Evolutionary conservation across 2,797 vertebrate genomes (phyloP), one percentile per base, ranked within the genome.

Genomic region (Carapus acus): DNA sequence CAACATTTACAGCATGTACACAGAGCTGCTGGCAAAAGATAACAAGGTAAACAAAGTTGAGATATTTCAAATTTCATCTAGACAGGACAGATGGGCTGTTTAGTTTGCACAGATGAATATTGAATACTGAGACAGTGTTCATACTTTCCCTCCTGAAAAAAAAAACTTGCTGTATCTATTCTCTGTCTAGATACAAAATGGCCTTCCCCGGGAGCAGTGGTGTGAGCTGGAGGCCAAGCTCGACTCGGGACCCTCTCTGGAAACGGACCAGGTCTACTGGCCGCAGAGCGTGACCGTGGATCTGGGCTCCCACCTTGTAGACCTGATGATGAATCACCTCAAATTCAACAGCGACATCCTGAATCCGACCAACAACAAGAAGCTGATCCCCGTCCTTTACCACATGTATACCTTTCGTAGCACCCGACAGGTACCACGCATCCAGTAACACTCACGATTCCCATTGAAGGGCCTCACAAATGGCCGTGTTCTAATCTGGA

Each of bases 361-460:
- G 13, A 85, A 73, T 3, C 71, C 58, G 0, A 45, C 54, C 12
- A 23, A 71, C 2, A 38, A 86, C 13, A 58, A 58, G 37, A 90
- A 77, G 44, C 75, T 76, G 38, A 89, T 99, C 57, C 92, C 94
- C 0, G 85, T 92, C 37, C 88, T 99, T 18, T 98, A 98, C 76
- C 96, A 99, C 31, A 88, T 97, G 82, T 98, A 98, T 61, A 87
- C 92, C 17, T 98, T 96, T 81, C 91, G 86, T 11, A 91, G 85
- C 78, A 87, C 52, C 36, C 86, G 81, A 16, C 93, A 97, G 96
- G 96, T 98, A 77, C 8, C 12, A 17, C 15, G 6, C 20, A 18
- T n/a, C n/a, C n/a, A n/a, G n/a, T n/a, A n/a, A n/a, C n/a, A n/a
- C n/a, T n/a, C n/a, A n/a, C n/a, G n/a, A n/a, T n/a, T n/a, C n/a